These are phyloP conservation scores for Electrona antarctica DNA, from an alignment of 2,113 vertebrate species.

Conservation along the genomic window DNA sequence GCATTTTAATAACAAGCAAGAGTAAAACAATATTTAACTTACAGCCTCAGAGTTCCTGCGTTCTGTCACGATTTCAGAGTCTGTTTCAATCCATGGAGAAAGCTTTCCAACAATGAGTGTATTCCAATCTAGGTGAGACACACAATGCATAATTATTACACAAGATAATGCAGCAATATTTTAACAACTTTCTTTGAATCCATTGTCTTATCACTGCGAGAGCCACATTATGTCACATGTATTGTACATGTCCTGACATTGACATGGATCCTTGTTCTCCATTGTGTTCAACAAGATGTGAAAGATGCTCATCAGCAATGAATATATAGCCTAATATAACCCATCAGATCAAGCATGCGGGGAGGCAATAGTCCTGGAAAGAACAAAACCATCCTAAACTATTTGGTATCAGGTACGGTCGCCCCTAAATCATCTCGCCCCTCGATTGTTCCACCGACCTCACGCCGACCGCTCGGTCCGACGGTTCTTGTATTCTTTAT, in stretches of 20 bases:
- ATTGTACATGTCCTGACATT: background rate
- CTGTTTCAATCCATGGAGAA: constrained; percentile 88
- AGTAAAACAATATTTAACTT: constrained; percentile 49
- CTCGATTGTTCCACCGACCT: no score
- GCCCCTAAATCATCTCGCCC: no score
- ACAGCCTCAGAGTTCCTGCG: constrained; percentile 90
- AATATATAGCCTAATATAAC: no score
- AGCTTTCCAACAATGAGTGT: constrained; percentile 93
- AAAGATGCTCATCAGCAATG: no score
- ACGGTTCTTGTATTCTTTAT: no score
- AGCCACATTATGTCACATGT: background rate
- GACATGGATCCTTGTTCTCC: background rate
- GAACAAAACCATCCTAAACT: no score
- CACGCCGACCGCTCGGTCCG: no score
- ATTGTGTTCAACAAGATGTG: background rate
- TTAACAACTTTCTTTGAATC: background rate
- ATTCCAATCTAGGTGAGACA: constrained; percentile 85
- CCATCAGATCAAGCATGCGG: no score
- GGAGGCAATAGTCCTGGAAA: no score
- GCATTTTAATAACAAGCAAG: no score
- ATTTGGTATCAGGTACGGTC: no score
- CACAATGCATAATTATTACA: background rate
- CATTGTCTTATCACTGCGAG: background rate
- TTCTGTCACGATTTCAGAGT: constrained; percentile 84
- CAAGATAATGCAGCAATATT: background rate